Conservation (phyloP, 2,888 invertebrate species). For the Hydrotaea diabolus region DNA sequence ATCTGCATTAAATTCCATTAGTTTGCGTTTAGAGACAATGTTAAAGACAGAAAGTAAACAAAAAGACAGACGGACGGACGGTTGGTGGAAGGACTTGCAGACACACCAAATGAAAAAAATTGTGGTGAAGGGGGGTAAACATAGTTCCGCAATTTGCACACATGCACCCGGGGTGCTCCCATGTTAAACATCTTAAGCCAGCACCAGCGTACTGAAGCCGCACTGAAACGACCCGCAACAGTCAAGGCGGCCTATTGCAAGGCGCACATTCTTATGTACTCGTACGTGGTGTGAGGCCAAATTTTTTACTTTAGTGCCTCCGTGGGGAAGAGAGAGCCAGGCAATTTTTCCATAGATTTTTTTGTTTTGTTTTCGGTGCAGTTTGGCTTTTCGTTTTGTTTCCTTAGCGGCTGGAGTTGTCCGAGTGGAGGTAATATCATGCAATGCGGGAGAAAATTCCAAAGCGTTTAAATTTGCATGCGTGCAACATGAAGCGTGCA, state of each 20-base stretch:
- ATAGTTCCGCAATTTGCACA: conserved; percentile 66
- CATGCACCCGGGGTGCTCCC: conserved; percentile 61
- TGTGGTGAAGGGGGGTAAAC: conserved; percentile 47
- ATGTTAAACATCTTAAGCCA: conserved; percentile 53
- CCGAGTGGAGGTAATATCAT: conserved; percentile 60
- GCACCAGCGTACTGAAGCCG: conserved; percentile 18
- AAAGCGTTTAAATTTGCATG: conserved; percentile 69
- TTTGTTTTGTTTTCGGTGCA: conserved; percentile 19
- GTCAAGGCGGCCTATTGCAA: conserved; percentile 20
- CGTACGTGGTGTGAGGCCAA: conserved; percentile 61
- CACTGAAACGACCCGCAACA: conserved; percentile 21
- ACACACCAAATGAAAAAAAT: conserved; percentile 12
- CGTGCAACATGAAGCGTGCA: conserved; percentile 67
- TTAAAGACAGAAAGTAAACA: conserved; percentile 21
- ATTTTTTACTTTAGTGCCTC: conserved; percentile 26
- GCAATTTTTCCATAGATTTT: conserved; percentile 53
- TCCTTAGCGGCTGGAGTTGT: conserved; percentile 5
- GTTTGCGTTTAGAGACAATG: conserved; percentile 56
- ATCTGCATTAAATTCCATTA: conserved; percentile 54
- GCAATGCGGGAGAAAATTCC: conserved; percentile 70
- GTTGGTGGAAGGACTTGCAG: neutral
- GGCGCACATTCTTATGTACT: neutral
- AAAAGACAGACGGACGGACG: conserved; percentile 7
- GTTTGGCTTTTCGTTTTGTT: conserved; percentile 23
- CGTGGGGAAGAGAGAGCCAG: conserved; percentile 41